Evolutionary conservation across 2,113 vertebrate genomes (phyloP).

Genomic region (Caracal caracal): DNA sequence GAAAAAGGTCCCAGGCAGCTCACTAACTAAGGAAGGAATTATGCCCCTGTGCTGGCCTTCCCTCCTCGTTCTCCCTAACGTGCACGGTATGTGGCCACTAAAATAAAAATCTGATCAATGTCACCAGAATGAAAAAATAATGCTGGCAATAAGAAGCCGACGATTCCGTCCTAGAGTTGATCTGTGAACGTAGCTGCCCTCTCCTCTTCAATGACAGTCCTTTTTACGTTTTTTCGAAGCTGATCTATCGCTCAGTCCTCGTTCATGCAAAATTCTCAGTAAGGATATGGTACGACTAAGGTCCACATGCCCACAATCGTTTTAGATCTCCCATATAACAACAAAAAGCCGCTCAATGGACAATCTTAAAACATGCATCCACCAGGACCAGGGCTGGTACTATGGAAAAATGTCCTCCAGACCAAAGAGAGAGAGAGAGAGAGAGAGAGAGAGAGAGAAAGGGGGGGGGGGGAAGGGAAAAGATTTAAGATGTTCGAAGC

Average conservation of each 20-base stretch:
- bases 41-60: fast-evolving
- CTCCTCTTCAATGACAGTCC: not conserved
- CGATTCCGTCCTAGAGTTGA: fast-evolving
- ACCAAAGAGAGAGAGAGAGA: not conserved
- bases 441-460: no score
- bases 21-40: not conserved
- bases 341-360: constrained; percentile 17
- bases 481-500: not conserved
- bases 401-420: not conserved
- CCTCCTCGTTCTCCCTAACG: not conserved
- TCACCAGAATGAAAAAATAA: not conserved
- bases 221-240: not conserved
- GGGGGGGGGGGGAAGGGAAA: not conserved
- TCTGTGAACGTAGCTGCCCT: fast-evolving
- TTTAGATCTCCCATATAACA: not conserved
- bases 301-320: constrained; percentile 17
- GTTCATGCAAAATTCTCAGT: constrained; percentile 64
- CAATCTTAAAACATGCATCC: constrained; percentile 67
- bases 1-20: not conserved
- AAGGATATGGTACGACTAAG: not conserved
- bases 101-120: not conserved
- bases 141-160: not conserved
- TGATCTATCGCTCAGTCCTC: constrained; percentile 42
- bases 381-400: constrained; percentile 38
- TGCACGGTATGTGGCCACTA: not conserved